A percentile compares a stretch with the other conserved stretches of the same genome.
phyloP scores from a whole-genome alignment of 2,797 vertebrate species.

The Leptatherina wallacei region DNA sequence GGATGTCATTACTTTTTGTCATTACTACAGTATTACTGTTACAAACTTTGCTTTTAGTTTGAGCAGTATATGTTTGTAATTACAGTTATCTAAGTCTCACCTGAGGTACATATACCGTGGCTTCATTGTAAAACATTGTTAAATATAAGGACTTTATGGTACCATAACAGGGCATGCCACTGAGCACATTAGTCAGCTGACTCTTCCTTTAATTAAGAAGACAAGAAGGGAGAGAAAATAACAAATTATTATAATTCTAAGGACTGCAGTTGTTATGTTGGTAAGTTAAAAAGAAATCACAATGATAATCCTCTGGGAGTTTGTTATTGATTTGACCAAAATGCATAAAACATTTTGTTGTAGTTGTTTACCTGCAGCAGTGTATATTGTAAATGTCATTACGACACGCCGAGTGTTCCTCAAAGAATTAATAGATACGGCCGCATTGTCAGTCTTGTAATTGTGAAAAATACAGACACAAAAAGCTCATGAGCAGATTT shows the following conservation, averaged over 20 bases:
- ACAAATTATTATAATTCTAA: background rate
- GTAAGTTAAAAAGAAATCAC: background rate
- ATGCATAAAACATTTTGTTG: background rate
- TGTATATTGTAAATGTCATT: background rate
- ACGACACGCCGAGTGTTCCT: background rate
- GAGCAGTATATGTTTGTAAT: background rate
- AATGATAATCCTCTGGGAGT: background rate
- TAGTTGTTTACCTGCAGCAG: background rate
- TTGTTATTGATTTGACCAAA: background rate
- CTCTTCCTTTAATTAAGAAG: background rate
- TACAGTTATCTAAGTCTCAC: background rate
- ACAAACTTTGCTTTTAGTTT: background rate
- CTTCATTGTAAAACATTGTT: background rate
- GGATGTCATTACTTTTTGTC: background rate
- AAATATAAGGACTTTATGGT: background rate
- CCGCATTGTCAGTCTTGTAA: too few relatives aligned
- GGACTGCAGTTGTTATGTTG: background rate
- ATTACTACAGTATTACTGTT: background rate
- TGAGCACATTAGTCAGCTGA: background rate
- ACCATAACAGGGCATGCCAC: background rate
- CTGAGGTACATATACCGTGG: background rate
- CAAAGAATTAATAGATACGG: background rate
- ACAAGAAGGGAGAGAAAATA: background rate
- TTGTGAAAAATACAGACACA: conserved; percentile 1
- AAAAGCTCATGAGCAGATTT: conserved; percentile 14